A percentile compares a stretch with the other conserved stretches of the same genome.
Evolutionary conservation across 2,888 invertebrate genomes (phyloP).

Genomic region (Epistrophella euchroma): DNA sequence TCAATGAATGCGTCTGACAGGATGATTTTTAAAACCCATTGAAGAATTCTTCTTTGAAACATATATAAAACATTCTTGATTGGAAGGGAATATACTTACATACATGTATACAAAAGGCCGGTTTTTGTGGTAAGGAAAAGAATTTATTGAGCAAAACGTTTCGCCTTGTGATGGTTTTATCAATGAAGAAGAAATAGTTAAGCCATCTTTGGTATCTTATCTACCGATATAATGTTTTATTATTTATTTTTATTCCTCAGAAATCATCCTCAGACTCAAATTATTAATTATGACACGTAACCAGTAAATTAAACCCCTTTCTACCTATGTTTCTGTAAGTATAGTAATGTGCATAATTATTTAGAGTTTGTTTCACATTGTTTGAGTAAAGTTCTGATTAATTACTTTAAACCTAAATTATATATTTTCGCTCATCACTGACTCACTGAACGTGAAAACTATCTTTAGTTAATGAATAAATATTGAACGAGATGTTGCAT

Average conservation of each 20-base stretch:
- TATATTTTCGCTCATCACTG: too few relatives aligned
- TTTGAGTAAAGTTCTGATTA: too few relatives aligned
- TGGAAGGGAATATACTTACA: background rate
- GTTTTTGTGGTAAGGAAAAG: background rate
- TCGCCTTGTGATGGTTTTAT: slow-evolving; percentile 9
- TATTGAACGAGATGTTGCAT: too few relatives aligned
- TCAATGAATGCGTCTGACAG: slow-evolving; percentile 64
- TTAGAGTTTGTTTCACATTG: too few relatives aligned
- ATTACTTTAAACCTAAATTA: too few relatives aligned
- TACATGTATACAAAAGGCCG: background rate
- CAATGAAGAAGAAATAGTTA: slow-evolving; percentile 15
- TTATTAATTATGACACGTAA: too few relatives aligned
- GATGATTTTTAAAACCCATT: slow-evolving; percentile 55
- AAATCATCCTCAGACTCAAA: background rate
- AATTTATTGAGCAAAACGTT: slow-evolving; percentile 8
- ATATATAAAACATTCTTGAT: slow-evolving; percentile 2
- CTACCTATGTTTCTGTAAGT: too few relatives aligned
- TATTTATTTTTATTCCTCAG: background rate
- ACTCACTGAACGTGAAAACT: too few relatives aligned
- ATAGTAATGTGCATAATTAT: too few relatives aligned
- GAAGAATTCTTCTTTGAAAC: slow-evolving; percentile 27
- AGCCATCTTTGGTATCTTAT: background rate
- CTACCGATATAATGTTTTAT: background rate
- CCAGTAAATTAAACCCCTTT: too few relatives aligned
- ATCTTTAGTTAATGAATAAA: too few relatives aligned